These are phyloP conservation scores for Bucco capensis DNA, from an alignment of 2,113 vertebrate genomes.

Conservation along the genomic window DNA sequence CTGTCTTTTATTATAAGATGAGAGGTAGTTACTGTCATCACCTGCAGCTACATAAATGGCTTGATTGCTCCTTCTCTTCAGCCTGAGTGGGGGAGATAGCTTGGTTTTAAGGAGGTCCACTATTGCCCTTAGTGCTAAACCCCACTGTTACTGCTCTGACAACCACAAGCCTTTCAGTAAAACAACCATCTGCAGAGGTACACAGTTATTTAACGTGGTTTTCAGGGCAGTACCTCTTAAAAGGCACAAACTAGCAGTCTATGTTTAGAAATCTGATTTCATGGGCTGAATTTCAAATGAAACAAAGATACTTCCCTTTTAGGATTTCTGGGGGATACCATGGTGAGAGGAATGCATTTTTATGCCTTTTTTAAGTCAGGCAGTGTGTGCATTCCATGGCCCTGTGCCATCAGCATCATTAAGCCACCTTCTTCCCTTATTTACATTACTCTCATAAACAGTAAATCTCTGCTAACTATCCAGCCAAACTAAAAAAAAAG, in stretches of 20 bases:
- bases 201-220: rapidly evolving
- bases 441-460: background rate
- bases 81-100: background rate
- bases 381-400: background rate
- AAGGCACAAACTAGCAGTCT: background rate
- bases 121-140: background rate
- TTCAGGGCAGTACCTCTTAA: background rate
- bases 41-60: background rate
- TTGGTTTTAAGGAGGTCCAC: background rate
- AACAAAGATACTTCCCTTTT: background rate
- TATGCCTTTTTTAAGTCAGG: background rate
- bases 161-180: background rate
- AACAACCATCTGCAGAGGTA: background rate
- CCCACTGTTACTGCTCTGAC: background rate
- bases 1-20: background rate
- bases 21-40: background rate
- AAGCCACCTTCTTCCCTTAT: constrained; percentile 2
- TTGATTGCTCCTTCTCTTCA: background rate
- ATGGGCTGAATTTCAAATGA: background rate
- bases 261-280: background rate
- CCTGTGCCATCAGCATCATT: background rate
- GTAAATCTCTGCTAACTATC: background rate
- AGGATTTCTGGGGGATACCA: background rate
- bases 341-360: background rate
- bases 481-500: constrained; percentile 32